Conservation (phyloP, 2,113 vertebrate species). For the Geococcyx californianus region DNA sequence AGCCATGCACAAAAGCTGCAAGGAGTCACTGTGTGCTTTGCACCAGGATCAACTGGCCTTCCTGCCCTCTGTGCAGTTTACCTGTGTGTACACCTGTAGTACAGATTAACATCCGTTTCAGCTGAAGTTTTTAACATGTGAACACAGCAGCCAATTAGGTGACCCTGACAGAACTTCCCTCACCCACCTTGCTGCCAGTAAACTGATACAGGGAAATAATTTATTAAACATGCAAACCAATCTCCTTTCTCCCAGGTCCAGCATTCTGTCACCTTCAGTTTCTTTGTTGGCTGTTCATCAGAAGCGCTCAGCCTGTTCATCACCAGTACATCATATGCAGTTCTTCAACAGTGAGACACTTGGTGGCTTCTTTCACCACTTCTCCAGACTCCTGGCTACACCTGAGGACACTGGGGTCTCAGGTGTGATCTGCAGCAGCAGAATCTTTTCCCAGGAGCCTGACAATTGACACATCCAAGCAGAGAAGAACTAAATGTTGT, state of each 20-base stretch:
- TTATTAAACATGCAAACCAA: background rate
- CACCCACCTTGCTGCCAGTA: background rate
- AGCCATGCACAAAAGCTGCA: background rate
- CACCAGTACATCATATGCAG: background rate
- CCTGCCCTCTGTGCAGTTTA: background rate
- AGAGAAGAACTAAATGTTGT: background rate
- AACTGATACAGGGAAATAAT: background rate
- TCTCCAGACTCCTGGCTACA: background rate
- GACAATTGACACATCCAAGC: background rate
- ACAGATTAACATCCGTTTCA: background rate
- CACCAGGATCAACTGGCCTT: accelerated
- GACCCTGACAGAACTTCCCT: background rate
- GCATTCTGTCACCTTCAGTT: background rate
- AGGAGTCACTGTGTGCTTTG: accelerated
- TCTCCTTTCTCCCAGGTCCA: background rate
- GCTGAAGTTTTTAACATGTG: background rate
- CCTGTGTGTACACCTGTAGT: accelerated
- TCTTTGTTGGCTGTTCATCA: background rate
- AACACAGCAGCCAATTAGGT: background rate
- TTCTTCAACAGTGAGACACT: background rate
- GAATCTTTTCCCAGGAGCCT: background rate
- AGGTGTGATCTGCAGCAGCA: background rate
- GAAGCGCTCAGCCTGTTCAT: background rate
- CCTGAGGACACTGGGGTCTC: background rate
- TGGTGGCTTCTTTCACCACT: background rate